Base-by-base conservation (phyloP, 2,888 invertebrate genomes). In the Lamellibrachia satsuma region DNA sequence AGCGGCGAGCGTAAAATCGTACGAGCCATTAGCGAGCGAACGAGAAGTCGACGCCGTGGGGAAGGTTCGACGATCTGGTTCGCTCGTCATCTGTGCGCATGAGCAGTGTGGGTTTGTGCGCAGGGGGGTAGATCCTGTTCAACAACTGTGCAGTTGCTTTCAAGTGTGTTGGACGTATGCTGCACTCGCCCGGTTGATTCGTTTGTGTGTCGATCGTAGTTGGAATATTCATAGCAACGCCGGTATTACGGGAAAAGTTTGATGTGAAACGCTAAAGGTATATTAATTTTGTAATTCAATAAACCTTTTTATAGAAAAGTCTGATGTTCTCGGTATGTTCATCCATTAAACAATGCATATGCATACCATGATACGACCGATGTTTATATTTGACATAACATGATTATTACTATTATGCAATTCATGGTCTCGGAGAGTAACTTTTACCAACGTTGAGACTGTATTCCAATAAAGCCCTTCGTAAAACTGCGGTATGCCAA, bases 21-120 rank as follows among this genome's bases (percentile, higher is more conserved):
- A 75, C 75, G 15, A 22, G 75, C 75, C 75, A 75, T 75, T 75
- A 75, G 75, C 75, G n/a, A 22, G 22, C 75, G 75, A 22, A 75
- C 75, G 75, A 75, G 75, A 75, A 75, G 75, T 75, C 75, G 75
- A 60, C 15, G 22, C 75, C 22, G 75, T 22, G 15, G 75, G n/a
- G 75, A 75, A 75, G 75, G 75, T 75, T 15, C 75, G 75, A 75
- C 75, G 75, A 22, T 75, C n/a, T 75, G 75, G 75, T 75, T 75
- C 75, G 75, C n/a, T 75, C 15, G 75, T 22, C 6, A n/a, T 75
- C 3, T 6, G 75, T n/a, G 75, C 75, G 75, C 75, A 75, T 75
- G 75, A 15, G 75, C 75, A 75, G 75, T 75, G 55, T n/a, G 75
- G 1, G 55, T 55, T 9, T 7, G 9, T 55, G 7, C 55, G 9